Base-by-base conservation (phyloP, 2,113 vertebrate species). In the Proteles cristata region DNA sequence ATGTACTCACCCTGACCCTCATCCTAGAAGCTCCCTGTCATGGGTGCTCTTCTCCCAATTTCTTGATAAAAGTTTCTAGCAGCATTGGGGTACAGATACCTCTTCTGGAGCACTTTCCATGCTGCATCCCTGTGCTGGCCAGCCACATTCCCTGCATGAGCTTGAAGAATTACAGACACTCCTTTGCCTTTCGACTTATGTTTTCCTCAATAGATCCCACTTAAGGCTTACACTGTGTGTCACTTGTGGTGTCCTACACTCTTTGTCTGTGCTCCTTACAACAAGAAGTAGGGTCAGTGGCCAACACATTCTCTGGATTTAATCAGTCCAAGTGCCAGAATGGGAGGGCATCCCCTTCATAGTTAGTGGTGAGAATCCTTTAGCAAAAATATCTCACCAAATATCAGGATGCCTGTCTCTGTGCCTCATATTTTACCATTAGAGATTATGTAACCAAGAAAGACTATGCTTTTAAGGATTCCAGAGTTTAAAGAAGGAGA, bases 401-500 rank as follows among this genome's bases (percentile, higher is more conserved):
- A 33, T 74, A 88, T 61, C 39, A 61, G 53, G 68, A 63, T 71
- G 63, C 14, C 53, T 61, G 9, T 92, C 17, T 88, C 26, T 35
- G 9, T 86, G 58, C 39, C 28, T 82, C 65, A 31, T 65, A 91
- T 16, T 77, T 88, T 39, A 79, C 50, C 48, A 7, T 88, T 73
- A 81, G 53, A 73, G 19, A 83, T 94, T 79, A 86, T 50, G 26
- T n/a, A 69, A 31, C 80, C 26, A 81, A n/a, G 33, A 19, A 73
- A 31, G 14, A 63, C 9, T 73, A 14, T 95, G 16, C 66, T 86
- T 93, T 68, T 43, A 90, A 63, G 50, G 43, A 87, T 63, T 12
- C 66, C 53, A 63, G 43, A 65, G 16, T 76, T 76, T 15, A 55
- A n/a, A 90, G 8, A 17, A 17, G 73, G 26, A 45, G 68, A 77